Percentiles rank a stretch among this genome's conserved stretches.
These are phyloP conservation scores for Sebastes minor DNA, from an alignment of 2,797 vertebrate species.

Conservation along the genomic window DNA sequence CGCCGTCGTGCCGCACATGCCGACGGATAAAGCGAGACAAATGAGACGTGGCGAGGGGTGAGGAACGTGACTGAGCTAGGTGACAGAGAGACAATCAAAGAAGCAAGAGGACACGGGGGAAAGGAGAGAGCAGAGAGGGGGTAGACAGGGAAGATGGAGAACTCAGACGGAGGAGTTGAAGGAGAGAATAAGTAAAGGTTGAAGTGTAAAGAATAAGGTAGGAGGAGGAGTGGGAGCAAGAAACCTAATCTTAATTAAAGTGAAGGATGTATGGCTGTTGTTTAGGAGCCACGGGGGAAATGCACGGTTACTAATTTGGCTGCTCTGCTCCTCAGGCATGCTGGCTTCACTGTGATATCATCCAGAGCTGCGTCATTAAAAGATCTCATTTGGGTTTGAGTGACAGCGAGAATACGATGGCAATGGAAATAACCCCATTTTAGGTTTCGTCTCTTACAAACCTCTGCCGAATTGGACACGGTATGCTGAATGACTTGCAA, in stretches of 20 bases:
- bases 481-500: not conserved
- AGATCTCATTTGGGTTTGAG: conserved; percentile 68
- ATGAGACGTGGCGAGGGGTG: conserved; percentile 63
- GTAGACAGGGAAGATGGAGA: conserved; percentile 1
- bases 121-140: not conserved
- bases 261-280: conserved; percentile 71
- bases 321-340: conserved; percentile 70
- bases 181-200: conserved; percentile 11
- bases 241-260: conserved; percentile 76
- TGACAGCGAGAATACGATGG: conserved; percentile 60
- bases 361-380: conserved; percentile 66
- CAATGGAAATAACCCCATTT: conserved; percentile 43
- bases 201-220: conserved; percentile 28
- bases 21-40: conserved; percentile 66
- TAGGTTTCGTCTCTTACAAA: conserved; percentile 32
- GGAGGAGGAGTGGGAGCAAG: conserved; percentile 33
- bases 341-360: conserved; percentile 69
- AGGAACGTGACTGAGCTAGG: conserved; percentile 52
- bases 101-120: conserved; percentile 20
- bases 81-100: conserved; percentile 51
- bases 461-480: conserved; percentile 2
- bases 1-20: conserved; percentile 39
- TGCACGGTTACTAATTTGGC: conserved; percentile 71
- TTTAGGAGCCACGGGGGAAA: conserved; percentile 69
- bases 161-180: conserved; percentile 5